A percentile compares a stretch with the other conserved stretches of the same genome.
Evolutionary conservation across 1,140 invertebrate species (phyloP).

Genomic region (Macrostomum lignano): DNA sequence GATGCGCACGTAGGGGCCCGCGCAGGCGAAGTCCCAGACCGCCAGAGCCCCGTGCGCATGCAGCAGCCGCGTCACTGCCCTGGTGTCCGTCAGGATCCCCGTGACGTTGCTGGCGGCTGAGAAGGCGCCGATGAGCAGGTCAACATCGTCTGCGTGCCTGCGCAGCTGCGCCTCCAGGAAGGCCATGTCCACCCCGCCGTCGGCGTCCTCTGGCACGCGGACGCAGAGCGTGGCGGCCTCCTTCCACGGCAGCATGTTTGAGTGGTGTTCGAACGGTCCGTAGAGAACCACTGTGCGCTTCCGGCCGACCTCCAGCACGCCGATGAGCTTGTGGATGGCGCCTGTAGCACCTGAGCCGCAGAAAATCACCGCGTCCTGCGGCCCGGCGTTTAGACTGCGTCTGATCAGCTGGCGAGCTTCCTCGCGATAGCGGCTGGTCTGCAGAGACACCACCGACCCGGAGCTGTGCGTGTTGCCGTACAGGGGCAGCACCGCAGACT

Average conservation of each 20-base stretch:
- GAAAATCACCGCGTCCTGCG: constrained; percentile 9
- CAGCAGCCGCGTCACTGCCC: constrained; percentile 46
- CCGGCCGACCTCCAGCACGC: not conserved
- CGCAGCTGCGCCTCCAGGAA: constrained; percentile 44
- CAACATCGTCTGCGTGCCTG: constrained; percentile 16
- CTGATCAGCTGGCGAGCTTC: constrained; percentile 14
- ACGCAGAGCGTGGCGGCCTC: constrained; percentile 47
- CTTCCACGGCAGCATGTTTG: constrained; percentile 51
- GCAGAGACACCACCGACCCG: constrained; percentile 49
- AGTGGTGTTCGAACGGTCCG: constrained; percentile 55
- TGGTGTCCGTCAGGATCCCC: constrained; percentile 52
- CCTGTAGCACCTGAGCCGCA: constrained; percentile 7
- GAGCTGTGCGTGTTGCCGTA: constrained; percentile 59
- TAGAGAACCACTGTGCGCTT: constrained; percentile 31
- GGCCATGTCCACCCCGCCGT: constrained; percentile 46
- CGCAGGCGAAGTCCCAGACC: constrained; percentile 60
- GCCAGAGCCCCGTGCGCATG: constrained; percentile 51
- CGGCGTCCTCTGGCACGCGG: constrained; percentile 42
- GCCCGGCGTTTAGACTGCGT: constrained; percentile 8
- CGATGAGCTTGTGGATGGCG: constrained; percentile 9
- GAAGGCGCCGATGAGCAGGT: constrained; percentile 49
- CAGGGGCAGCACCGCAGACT: constrained; percentile 46
- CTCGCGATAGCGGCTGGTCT: constrained; percentile 56
- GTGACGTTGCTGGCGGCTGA: constrained; percentile 59
- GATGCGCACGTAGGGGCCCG: constrained; percentile 46